phyloP scores from a whole-genome alignment of 2,797 vertebrate genomes.

The Chaetophractus vellerosus region DNA sequence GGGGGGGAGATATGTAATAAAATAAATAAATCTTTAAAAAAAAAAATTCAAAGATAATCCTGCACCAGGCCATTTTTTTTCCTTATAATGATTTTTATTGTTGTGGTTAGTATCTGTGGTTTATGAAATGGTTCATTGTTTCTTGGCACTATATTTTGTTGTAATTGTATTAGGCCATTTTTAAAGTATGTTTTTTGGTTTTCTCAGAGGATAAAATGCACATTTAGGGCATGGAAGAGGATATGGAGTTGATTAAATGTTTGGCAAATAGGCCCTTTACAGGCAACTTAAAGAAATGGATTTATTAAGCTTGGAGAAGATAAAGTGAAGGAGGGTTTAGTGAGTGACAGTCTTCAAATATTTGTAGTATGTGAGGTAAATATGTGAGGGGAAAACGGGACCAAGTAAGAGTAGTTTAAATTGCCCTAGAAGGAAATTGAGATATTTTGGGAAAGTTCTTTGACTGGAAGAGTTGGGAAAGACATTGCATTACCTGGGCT shows the following conservation, averaged over 20 bases:
- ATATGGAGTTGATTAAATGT: constrained; percentile 5
- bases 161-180: neutral
- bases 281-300: constrained; percentile 59
- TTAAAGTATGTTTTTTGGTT: constrained; percentile 30
- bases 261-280: constrained; percentile 51
- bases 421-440: constrained; percentile 52
- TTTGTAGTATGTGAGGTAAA: constrained; percentile 37
- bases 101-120: no score
- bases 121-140: no score
- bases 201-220: constrained; percentile 35
- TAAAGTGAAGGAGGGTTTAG: neutral
- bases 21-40: no score
- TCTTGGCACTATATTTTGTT: no score
- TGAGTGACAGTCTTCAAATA: constrained; percentile 67
- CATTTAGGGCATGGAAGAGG: neutral
- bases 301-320: constrained; percentile 63
- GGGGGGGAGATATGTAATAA: no score
- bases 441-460: neutral
- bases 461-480: constrained; percentile 6
- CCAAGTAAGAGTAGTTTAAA: neutral
- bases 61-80: neutral
- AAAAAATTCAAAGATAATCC: neutral
- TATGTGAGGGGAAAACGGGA: neutral
- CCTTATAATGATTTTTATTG: no score
- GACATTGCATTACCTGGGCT: neutral